Base-by-base conservation (phyloP, 2,113 vertebrate species). In the Mola mola region DNA sequence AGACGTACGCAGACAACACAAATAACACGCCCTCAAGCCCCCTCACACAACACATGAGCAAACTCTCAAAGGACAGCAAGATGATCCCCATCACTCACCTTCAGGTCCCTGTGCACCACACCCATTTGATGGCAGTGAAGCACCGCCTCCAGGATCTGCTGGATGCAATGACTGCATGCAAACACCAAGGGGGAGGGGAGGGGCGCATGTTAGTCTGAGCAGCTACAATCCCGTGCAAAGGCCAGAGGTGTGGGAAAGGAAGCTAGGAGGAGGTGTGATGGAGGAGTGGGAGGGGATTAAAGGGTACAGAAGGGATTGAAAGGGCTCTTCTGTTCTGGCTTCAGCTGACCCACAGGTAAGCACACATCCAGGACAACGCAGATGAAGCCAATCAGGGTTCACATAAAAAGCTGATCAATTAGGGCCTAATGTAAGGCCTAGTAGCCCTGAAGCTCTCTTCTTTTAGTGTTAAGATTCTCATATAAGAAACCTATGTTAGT, bases 91-190 rank as follows among this genome's bases (percentile, higher is more conserved):
- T 84, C 79, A 94, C 94, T 95, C 91, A 98, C 96, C 95, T 98
- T 98, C 87, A 98, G 94, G 91, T 98, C 96, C 89, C 95, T 94
- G 93, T 98, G 96, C 88, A 98, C 96, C 76, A 98, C 96, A 64
- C 96, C 96, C 95, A 96, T 96, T 90, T 97, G 95, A 92, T 97
- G 95, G 91, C 95, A 97, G 83, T 96, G 95, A 88, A 96, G 95
- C 87, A 97, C 95, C 48, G 95, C 95, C 91, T 97, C 95, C 93
- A 97, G 92, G 93, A 97, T 97, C 94, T 96, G 95, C 94, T 96
- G 95, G 93, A 96, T 96, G 93, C 95, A 97, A 93, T 97, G 95
- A 93, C 95, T 97, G 93, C 87, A 88, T 93, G 94, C 92, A 93
- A 94, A 96, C 89, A 92, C 83, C 90, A 91, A 86, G 89, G 78